Percentiles rank a stretch among this genome's conserved stretches.
Conservation (phyloP, 2,888 invertebrate genomes). For the Morpho helenor region DNA sequence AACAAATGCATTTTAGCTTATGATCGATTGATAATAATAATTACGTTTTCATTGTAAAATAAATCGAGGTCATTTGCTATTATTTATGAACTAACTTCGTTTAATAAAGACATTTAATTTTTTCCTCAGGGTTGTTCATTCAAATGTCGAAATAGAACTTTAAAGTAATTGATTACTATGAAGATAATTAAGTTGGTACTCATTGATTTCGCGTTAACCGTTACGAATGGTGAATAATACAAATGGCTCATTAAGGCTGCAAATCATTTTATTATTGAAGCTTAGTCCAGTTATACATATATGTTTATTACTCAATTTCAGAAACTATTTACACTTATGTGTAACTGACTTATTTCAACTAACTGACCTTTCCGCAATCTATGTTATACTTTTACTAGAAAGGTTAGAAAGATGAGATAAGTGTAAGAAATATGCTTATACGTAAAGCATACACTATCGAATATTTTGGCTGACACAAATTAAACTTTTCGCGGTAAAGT, state of each 20-base stretch:
- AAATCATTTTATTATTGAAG: background rate
- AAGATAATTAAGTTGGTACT: slow-evolving; percentile 15
- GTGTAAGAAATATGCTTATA: no score
- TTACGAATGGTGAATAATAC: background rate
- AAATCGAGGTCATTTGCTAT: slow-evolving; percentile 16
- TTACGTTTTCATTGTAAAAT: slow-evolving; percentile 15
- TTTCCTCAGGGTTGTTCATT: slow-evolving; percentile 20
- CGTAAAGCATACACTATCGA: no score
- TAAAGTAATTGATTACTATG: slow-evolving; percentile 6
- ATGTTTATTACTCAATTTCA: no score
- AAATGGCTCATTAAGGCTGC: background rate
- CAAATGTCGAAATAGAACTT: slow-evolving; percentile 2
- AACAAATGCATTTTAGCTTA: background rate
- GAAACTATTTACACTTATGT: no score
- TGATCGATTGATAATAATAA: slow-evolving; percentile 20
- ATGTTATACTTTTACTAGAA: no score
- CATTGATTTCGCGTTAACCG: slow-evolving; percentile 17
- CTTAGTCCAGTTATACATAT: no score
- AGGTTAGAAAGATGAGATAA: no score
- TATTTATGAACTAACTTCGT: background rate
- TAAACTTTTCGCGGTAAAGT: no score
- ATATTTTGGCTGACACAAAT: no score
- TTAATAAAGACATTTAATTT: background rate
- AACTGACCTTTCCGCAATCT: no score
- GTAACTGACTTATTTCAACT: no score